Evolutionary conservation across 2,113 vertebrate genomes (phyloP).

Genomic region (Polypterus senegalus): DNA sequence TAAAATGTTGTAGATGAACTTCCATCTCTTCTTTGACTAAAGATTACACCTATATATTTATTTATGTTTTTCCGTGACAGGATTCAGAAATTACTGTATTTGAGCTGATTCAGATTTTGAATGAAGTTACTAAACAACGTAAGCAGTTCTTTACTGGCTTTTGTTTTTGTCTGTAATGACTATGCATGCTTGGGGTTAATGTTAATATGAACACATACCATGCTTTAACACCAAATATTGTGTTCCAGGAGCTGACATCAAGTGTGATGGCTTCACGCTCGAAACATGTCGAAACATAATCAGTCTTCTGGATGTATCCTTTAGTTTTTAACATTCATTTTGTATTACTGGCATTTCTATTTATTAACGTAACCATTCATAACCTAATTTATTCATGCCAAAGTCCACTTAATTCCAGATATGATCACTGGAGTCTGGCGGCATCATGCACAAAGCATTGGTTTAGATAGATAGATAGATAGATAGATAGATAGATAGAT

Average conservation of each 20-base stretch:
- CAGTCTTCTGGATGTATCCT: constrained; percentile 88
- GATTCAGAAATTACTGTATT: constrained; percentile 52
- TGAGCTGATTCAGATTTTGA: constrained; percentile 56
- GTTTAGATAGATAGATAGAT: neutral
- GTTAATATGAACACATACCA: neutral
- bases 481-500: too few relatives aligned
- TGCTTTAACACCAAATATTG: neutral
- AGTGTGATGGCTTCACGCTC: constrained; percentile 76
- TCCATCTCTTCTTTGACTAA: neutral
- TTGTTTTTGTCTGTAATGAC: neutral
- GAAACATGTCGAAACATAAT: constrained; percentile 78
- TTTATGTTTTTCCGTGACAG: constrained; percentile 35
- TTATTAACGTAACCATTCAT: neutral
- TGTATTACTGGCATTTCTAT: neutral
- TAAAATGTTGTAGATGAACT: neutral
- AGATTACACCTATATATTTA: too few relatives aligned
- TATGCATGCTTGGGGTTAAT: neutral
- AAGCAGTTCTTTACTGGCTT: constrained; percentile 22
- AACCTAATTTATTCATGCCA: neutral
- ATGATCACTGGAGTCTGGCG: neutral
- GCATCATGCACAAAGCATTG: neutral
- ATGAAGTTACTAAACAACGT: constrained; percentile 51
- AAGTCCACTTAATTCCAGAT: neutral
- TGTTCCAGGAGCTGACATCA: constrained; percentile 69
- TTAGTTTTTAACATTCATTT: constrained; percentile 15